Evolutionary conservation across 2,113 vertebrate species (phyloP), one percentile per base, ranked within the genome.

Genomic region (Agapornis roseicollis): DNA sequence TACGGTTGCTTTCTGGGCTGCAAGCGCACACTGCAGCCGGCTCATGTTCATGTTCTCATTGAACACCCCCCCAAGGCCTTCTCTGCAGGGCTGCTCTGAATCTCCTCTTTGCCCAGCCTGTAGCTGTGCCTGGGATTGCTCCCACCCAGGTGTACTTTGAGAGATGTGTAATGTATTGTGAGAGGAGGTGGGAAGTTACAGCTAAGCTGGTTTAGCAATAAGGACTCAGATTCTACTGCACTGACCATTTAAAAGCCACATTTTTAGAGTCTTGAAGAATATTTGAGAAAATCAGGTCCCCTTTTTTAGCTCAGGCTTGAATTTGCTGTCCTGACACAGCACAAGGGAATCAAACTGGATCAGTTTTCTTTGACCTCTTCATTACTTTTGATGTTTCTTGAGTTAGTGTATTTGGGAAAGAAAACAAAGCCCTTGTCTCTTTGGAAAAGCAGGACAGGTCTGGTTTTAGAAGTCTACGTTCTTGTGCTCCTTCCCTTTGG

Each of bases 121-220:
- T n/a, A n/a, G n/a, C n/a, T n/a, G n/a, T n/a, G n/a, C n/a, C n/a
- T n/a, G n/a, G n/a, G n/a, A n/a, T n/a, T n/a, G n/a, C n/a, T n/a
- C n/a, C n/a, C n/a, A n/a, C n/a, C n/a, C n/a, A n/a, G n/a, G n/a
- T 3, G 4, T 55, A 5, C 31, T 56, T 42, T 19, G 33, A 58
- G 33, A 80, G 28, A 31, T 33, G 15, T 9, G 25, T 24, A 41
- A 11, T 0, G 4, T 11, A 4, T 16, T 24, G 5, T 35, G 28
- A 69, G 23, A 31, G 33, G 58, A 61, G 27, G 11, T 7, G 6
- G 61, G 52, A n/a, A 17, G 17, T 47, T 27, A 28, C 42, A 80
- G 1, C 39, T 37, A 33, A 53, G 8, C 19, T 33, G 14, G 4
- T 50, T 58, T 56, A n/a, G 37, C 63, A 19, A 33, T 64, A 10